phyloP scores from a whole-genome alignment of 2,113 vertebrate species.

The Strigops habroptila region DNA sequence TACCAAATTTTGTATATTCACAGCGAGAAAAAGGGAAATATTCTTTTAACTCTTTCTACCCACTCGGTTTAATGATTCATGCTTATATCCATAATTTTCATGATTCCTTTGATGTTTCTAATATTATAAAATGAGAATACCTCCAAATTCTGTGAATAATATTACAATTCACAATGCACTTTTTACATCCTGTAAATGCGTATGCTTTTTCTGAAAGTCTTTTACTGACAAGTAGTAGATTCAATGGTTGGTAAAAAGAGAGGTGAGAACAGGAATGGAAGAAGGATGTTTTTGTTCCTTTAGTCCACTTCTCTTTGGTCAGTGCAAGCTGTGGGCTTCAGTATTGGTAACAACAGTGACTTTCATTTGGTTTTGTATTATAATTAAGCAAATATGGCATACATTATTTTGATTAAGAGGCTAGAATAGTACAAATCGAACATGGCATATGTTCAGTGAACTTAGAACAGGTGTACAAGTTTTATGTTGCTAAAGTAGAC shows the following conservation, averaged over 20 bases:
- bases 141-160: not conserved
- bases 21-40: not conserved
- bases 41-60: not conserved
- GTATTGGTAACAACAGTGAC: not conserved
- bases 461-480: not conserved
- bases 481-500: not conserved
- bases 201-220: not conserved
- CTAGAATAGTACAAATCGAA: not conserved
- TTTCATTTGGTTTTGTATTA: not conserved
- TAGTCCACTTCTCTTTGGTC: not conserved
- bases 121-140: not conserved
- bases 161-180: not conserved
- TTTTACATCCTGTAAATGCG: not conserved
- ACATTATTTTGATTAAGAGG: not conserved
- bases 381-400: not conserved
- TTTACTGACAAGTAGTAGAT: not conserved
- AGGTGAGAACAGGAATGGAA: not conserved
- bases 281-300: not conserved
- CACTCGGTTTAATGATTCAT: not conserved
- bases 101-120: not conserved
- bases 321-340: not conserved
- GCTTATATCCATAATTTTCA: not conserved
- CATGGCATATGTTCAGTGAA: not conserved
- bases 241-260: not conserved
- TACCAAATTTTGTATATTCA: not conserved